Evolutionary conservation across 1,140 invertebrate species (phyloP).

Genomic region (Diuraphis noxia): DNA sequence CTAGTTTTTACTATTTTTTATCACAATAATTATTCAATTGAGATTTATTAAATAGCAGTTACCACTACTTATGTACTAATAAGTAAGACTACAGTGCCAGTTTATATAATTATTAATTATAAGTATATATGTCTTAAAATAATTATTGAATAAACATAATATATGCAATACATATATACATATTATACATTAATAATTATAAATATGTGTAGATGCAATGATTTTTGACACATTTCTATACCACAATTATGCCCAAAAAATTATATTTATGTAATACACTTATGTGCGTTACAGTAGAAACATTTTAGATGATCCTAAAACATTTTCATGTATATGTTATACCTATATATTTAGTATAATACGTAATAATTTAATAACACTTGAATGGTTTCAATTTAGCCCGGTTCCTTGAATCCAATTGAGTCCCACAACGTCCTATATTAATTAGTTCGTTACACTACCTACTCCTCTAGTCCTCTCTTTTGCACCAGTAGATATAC

Average conservation of each 20-base stretch:
- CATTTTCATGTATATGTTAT: background rate
- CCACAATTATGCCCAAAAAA: background rate
- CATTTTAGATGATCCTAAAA: background rate
- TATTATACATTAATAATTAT: too few species aligned
- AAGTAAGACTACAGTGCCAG: background rate
- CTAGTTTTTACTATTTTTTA: background rate
- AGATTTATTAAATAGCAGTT: background rate
- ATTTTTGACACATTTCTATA: background rate
- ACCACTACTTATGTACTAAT: too few species aligned
- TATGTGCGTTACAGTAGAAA: background rate
- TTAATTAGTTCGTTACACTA: constrained; percentile 7
- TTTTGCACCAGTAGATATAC: background rate
- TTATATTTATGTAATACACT: background rate
- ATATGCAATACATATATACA: background rate
- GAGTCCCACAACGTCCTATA: background rate
- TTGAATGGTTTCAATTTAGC: constrained; percentile 5
- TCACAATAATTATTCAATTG: background rate
- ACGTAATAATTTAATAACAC: background rate
- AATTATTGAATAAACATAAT: background rate
- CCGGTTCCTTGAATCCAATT: constrained; percentile 4
- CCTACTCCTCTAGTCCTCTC: background rate
- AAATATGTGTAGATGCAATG: background rate
- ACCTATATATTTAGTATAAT: background rate
- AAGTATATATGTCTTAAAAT: background rate
- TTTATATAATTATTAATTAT: too few species aligned